Evolutionary conservation across 2,797 vertebrate genomes (phyloP).

Genomic region (Leuciscus waleckii): DNA sequence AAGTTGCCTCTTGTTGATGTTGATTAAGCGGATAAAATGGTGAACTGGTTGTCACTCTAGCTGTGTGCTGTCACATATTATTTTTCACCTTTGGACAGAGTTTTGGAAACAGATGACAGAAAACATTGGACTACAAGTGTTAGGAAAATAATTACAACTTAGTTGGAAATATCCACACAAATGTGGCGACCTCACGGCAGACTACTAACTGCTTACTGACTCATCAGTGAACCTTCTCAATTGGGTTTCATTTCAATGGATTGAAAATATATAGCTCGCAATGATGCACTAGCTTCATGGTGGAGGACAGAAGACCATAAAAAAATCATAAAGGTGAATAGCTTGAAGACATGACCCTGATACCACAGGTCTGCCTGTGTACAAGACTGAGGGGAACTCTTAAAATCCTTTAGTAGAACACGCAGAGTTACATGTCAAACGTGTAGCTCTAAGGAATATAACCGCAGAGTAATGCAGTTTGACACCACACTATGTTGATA

Average conservation of each 20-base stretch:
- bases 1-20: conserved; percentile 59
- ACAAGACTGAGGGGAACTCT: not conserved
- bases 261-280: not conserved
- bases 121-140: conserved; percentile 10
- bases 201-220: not conserved
- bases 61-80: conserved; percentile 34
- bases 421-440: conserved; percentile 39
- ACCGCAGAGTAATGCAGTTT: conserved; percentile 55
- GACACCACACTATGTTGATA: conserved; percentile 59
- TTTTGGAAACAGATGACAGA: conserved; percentile 29
- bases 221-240: conserved; percentile 11
- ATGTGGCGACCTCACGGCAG: not conserved
- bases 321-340: not conserved
- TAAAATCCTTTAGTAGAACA: not conserved
- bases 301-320: not conserved
- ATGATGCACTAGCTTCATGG: not conserved
- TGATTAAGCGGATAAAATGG: conserved; percentile 59
- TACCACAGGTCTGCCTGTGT: not conserved
- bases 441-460: conserved; percentile 51
- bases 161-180: not conserved
- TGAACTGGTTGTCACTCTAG: conserved; percentile 44
- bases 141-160: conserved; percentile 1
- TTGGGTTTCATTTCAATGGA: conserved; percentile 1
- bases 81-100: conserved; percentile 25
- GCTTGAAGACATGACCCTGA: not conserved